phyloP scores from a whole-genome alignment of 2,888 invertebrate species.

The Trachelus stipa region DNA sequence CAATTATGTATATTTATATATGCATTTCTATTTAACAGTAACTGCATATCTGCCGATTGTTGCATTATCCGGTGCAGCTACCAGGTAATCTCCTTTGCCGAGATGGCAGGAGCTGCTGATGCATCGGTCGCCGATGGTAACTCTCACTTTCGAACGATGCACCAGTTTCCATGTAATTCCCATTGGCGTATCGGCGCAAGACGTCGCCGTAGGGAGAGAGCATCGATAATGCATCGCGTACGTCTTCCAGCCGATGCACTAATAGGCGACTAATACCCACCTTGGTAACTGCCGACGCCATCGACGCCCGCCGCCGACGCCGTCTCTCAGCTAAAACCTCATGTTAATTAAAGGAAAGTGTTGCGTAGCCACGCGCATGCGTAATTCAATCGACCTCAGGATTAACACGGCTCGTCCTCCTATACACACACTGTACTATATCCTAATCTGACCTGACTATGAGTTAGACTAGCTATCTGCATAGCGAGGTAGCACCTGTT shows the following conservation, averaged over 20 bases:
- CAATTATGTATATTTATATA: background rate
- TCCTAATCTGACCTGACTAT: background rate
- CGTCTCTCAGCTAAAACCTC: slow-evolving; percentile 20
- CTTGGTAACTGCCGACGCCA: background rate
- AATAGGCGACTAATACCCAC: slow-evolving; percentile 21
- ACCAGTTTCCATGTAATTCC: slow-evolving; percentile 1
- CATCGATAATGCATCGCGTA: slow-evolving; percentile 24
- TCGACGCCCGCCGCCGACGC: slow-evolving; percentile 10
- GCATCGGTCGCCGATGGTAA: background rate
- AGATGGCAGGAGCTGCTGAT: background rate
- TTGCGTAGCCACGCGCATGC: slow-evolving; percentile 24
- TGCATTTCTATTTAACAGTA: background rate
- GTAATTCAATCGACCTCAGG: slow-evolving; percentile 15
- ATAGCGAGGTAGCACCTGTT: background rate
- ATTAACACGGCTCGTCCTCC: background rate
- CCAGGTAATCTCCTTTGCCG: background rate
- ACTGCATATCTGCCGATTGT: background rate
- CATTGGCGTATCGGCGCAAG: slow-evolving; percentile 10
- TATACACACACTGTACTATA: background rate
- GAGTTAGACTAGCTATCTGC: background rate
- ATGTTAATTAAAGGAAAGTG: slow-evolving; percentile 26
- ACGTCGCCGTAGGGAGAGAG: slow-evolving; percentile 16
- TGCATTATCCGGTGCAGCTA: background rate
- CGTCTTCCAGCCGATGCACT: slow-evolving; percentile 11
- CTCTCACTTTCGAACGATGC: background rate